Evolutionary conservation across 1,140 invertebrate species (phyloP).

Genomic region (Luehdorfia chinensis): DNA sequence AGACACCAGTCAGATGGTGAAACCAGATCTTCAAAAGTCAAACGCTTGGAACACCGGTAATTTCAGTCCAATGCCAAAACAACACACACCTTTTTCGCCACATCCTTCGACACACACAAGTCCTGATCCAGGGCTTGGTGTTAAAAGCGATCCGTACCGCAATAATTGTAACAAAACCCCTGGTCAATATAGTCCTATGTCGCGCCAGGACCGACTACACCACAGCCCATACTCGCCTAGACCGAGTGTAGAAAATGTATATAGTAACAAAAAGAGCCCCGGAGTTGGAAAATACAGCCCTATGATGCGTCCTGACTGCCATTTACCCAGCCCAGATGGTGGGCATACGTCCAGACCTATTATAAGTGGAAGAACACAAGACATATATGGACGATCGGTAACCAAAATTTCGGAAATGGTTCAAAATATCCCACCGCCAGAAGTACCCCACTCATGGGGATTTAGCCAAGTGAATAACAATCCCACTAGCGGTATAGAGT

Average conservation of each 20-base stretch:
- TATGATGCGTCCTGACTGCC: conserved; percentile 56
- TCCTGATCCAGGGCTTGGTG: conserved; percentile 50
- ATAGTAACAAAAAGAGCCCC: conserved; percentile 55
- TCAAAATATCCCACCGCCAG: conserved; percentile 35
- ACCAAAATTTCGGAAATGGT: conserved; percentile 43
- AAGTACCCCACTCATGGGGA: conserved; percentile 45
- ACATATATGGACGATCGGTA: conserved; percentile 45
- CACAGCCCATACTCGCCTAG: conserved; percentile 64
- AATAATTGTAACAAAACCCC: conserved; percentile 56
- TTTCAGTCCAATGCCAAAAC: conserved; percentile 70
- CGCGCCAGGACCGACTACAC: conserved; percentile 52
- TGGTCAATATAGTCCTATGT: conserved; percentile 62
- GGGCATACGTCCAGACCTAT: conserved; percentile 35
- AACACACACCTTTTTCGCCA: conserved; percentile 60
- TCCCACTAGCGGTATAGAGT: conserved; percentile 44
- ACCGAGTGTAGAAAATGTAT: conserved; percentile 52
- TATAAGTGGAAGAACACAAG: conserved; percentile 35
- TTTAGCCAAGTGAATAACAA: conserved; percentile 36
- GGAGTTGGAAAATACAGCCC: conserved; percentile 66
- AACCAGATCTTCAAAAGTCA: conserved; percentile 56
- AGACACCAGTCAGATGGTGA: conserved; percentile 67
- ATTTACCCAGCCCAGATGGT: conserved; percentile 58
- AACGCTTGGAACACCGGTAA: conserved; percentile 62
- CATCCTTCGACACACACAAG: conserved; percentile 61
- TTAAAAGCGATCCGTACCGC: conserved; percentile 46